Base-by-base conservation (phyloP, 2,113 vertebrate genomes). In the Colossoma macropomum region DNA sequence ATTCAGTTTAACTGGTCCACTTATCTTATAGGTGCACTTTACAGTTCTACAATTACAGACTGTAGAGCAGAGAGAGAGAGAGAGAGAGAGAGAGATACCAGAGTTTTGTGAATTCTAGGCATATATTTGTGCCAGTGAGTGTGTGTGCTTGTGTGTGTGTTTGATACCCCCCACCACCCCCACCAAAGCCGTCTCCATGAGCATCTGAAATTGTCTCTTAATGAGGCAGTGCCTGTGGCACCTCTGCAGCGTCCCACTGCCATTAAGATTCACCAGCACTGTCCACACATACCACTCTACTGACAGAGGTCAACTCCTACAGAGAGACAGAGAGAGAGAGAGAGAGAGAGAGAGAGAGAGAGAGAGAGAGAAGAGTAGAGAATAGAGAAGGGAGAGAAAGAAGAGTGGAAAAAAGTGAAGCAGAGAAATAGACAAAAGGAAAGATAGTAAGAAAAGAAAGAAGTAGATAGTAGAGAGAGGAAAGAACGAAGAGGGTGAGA, bases 401-500 rank as follows among this genome's bases (percentile, higher is more conserved):
- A 45, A 76, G 70, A 82, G 81, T 81, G 83, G 74, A 81, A 82
- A 75, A 76, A 7, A 38, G 34, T 4, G 34, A 38, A 38, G 7
- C 1, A 45, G 41, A 45, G 41, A 11, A 45, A 9, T 8, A 5
- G 10, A 45, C 1, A 9, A n/a, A 68, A 60, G 23, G 34, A 13
- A 4, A 66, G 27, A 59, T 28, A 65, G 38, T 17, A n/a, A 73
- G 45, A 41, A 81, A 27, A 66, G 72, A 34, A 60, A 60, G 50
- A 54, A 70, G 32, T 38, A 68, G 59, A 76, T 48, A 45, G 48
- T 17, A 91, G 87, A 45, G 86, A 85, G 72, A 75, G 85, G 90
- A 92, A 89, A 92, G 86, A 87, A 90, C 87, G 90, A 91, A 90
- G 91, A 90, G 91, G 93, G 91, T 78, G 12, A 80, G 86, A 11